Base-by-base conservation (phyloP, 2,888 invertebrate species). In the Baronia brevicornis region DNA sequence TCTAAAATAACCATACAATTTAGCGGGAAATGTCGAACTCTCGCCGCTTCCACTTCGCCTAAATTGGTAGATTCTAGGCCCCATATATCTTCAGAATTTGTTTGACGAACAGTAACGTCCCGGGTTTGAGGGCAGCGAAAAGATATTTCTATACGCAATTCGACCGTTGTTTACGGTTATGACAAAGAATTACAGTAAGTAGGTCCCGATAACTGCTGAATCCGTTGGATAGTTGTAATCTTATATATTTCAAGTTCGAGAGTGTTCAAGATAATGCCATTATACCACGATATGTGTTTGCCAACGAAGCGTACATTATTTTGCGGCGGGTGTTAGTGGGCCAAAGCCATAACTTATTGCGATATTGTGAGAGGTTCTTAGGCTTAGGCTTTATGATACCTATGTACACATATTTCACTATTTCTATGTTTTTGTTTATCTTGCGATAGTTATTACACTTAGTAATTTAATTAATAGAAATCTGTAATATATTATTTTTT, bases 1-100 rank as follows among this genome's bases (percentile, higher is more conserved):
- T 80, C 74, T 75, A 65, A 77, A 79, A 82, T 74, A 78, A 73
- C 73, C 72, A 71, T 74, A 74, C 73, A 75, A 74, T 77, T 74
- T 74, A 64, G 65, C 66, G 56, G 55, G 64, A 67, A 65, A 68
- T 51, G 71, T 78, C 74, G 74, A 80, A 79, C 62, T 74, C 67
- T 69, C 65, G 66, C 65, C 72, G 69, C 62, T 65, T 60, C 68
- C 71, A 79, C 77, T 80, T 77, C 75, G 64, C 66, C 66, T 60
- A 74, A 80, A 82, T 80, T 78, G 78, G 74, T 77, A 71, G 68
- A 74, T 72, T 74, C 66, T 68, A 64, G 68, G n/a, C 56, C 57
- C 64, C 64, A 78, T 77, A 77, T 74, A 79, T 78, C 70, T 71
- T 55, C 59, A 60, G 64, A 74, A 73, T 78, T 74, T 73, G 73